Percentiles rank a stretch among this genome's conserved stretches.
Evolutionary conservation across 2,888 invertebrate genomes (phyloP).

Genomic region (Thymelicus sylvestris): DNA sequence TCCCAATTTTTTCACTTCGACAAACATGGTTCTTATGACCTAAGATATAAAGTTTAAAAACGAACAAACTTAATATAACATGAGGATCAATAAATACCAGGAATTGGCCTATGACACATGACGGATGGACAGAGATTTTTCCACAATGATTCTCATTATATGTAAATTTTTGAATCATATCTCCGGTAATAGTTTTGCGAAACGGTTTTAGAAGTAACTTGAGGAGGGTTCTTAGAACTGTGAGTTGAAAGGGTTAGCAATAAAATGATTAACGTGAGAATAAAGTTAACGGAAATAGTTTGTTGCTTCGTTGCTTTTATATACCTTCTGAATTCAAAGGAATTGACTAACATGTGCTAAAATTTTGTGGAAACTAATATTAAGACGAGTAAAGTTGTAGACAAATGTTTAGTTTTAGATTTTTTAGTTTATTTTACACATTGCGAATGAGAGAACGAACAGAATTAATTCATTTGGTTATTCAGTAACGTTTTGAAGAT

Average conservation of each 20-base stretch:
- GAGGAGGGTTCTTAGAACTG: conserved; percentile 42
- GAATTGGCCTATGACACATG: conserved; percentile 64
- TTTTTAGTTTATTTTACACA: too few species aligned
- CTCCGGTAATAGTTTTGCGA: conserved; percentile 54
- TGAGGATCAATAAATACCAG: conserved; percentile 44
- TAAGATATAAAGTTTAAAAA: conserved; percentile 5
- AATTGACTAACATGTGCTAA: neutral
- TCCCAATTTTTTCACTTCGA: neutral
- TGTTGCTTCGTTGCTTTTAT: neutral
- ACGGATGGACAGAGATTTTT: conserved; percentile 76
- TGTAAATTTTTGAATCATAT: conserved; percentile 73
- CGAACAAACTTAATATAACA: neutral
- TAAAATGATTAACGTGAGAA: conserved; percentile 18
- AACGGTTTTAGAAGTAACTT: conserved; percentile 38
- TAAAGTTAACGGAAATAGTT: neutral
- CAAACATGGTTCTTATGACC: conserved; percentile 5
- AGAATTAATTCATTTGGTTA: too few species aligned
- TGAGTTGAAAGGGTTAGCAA: conserved; percentile 2
- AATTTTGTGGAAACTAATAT: neutral
- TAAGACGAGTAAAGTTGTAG: neutral
- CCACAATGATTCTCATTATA: conserved; percentile 71
- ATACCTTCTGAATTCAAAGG: too few species aligned
- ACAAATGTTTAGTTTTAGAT: too few species aligned
- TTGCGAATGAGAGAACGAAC: too few species aligned
- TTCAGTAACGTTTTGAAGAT: too few species aligned